These are phyloP conservation scores for Orycteropus afer DNA, from an alignment of 2,113 vertebrate species.

Conservation along the genomic window DNA sequence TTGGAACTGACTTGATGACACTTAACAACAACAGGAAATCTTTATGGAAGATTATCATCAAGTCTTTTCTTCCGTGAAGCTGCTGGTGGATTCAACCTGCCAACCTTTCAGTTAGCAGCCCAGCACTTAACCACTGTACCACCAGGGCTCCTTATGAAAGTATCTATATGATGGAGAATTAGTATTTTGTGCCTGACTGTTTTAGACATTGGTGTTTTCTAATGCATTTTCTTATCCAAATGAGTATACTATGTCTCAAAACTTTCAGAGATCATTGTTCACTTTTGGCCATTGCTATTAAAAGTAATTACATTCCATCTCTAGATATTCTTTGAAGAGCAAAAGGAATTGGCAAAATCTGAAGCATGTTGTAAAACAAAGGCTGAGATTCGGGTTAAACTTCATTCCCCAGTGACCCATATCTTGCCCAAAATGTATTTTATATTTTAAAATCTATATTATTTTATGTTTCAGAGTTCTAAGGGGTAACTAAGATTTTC, in stretches of 20 bases:
- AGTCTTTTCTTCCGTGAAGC: background rate
- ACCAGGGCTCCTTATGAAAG: background rate
- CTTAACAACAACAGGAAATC: too few relatives aligned
- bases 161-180: background rate
- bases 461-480: background rate
- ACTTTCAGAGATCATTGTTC: background rate
- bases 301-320: background rate
- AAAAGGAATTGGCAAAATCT: slow-evolving; percentile 24
- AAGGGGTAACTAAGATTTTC: background rate
- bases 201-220: background rate
- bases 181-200: background rate
- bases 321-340: slow-evolving; percentile 7
- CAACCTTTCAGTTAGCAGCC: background rate
- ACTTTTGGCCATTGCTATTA: background rate
- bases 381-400: background rate
- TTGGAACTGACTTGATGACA: too few relatives aligned
- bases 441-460: background rate
- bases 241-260: background rate
- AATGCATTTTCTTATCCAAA: background rate
- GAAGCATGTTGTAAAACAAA: background rate
- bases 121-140: background rate
- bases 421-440: background rate
- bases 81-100: background rate
- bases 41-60: background rate
- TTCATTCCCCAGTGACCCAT: background rate